Base-by-base conservation (phyloP, 1,140 invertebrate genomes). In the Lethrus apterus region DNA sequence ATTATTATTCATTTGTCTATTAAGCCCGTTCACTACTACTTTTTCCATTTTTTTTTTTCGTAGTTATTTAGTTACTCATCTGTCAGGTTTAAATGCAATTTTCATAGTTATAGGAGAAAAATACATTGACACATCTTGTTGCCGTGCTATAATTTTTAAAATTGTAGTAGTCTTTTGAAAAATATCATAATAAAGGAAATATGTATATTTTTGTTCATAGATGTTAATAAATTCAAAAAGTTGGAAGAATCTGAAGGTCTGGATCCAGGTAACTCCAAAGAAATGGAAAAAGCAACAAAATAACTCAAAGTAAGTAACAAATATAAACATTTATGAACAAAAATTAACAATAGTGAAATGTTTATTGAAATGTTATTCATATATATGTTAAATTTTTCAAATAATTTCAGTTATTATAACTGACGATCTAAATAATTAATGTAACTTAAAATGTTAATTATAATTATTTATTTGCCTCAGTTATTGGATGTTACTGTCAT, bases 181-280 rank as follows among this genome's bases (percentile, higher is more conserved):
- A 5, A 15, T 26, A 38, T 24, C 3, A 8, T 36, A 9, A 4
- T 2, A 15, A 42, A 10, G 23, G 8, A 23, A n/a, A n/a, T n/a
- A 2, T 11, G 11, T 15, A 51, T 33, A 31, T 24, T 51, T 46
- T 50, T 58, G 55, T 43, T 61, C 60, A 19, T 34, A 72, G 70
- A 69, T 52, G 60, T 68, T 3, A 72, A 70, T 49, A 72, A 71
- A 58, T 72, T 71, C 43, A 68, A 71, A 44, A 70, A 70, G 50
- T 33, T 40, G 14, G 52, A 51, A 29, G 53, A 57, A 5, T 53
- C 56, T 9, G 20, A 26, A 9, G 38, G 5, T 33, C n/a, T n/a
- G n/a, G 24, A 26, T 7, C 5, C n/a, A 26, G 24, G 5, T 7
- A 26, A 5, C 5, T 7, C 5, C 5, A n/a, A 5, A 5, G 24